Percentiles rank a stretch among this genome's conserved stretches.
Evolutionary conservation across 2,113 vertebrate genomes (phyloP).

Genomic region (Plotosus lineatus): DNA sequence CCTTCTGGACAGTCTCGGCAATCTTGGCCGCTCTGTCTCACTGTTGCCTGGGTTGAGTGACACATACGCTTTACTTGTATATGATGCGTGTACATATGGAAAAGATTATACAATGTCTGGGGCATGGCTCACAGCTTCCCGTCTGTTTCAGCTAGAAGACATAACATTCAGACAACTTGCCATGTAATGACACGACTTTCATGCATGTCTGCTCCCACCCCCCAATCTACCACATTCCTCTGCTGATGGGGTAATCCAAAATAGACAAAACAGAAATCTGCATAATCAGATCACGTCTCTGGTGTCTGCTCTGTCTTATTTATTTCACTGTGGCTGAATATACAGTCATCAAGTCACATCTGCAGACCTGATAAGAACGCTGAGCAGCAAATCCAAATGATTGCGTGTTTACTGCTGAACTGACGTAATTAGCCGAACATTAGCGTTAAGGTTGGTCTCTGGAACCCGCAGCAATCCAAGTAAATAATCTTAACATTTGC

Average conservation of each 20-base stretch:
- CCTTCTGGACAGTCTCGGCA: background rate
- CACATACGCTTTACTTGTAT: background rate
- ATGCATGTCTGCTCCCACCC: background rate
- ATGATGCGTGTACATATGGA: background rate
- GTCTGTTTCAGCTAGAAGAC: background rate
- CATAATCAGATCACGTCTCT: background rate
- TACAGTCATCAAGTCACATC: background rate
- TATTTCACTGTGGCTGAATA: background rate
- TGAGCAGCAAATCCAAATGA: background rate
- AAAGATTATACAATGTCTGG: background rate
- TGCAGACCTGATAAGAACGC: background rate
- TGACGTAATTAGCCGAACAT: background rate
- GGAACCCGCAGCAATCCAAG: background rate
- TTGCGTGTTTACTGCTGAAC: background rate
- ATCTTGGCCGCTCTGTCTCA: constrained; percentile 36
- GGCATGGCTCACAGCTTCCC: background rate
- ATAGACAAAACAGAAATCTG: constrained; percentile 16
- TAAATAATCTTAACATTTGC: background rate
- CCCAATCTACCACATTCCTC: background rate
- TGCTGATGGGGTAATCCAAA: constrained; percentile 10
- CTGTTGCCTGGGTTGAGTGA: constrained; percentile 32
- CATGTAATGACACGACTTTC: background rate
- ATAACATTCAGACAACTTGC: background rate
- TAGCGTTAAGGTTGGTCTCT: background rate
- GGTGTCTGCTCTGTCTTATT: background rate